Evolutionary conservation across 2,113 vertebrate genomes (phyloP), one percentile per base, ranked within the genome.

Genomic region (Bufo bufo): DNA sequence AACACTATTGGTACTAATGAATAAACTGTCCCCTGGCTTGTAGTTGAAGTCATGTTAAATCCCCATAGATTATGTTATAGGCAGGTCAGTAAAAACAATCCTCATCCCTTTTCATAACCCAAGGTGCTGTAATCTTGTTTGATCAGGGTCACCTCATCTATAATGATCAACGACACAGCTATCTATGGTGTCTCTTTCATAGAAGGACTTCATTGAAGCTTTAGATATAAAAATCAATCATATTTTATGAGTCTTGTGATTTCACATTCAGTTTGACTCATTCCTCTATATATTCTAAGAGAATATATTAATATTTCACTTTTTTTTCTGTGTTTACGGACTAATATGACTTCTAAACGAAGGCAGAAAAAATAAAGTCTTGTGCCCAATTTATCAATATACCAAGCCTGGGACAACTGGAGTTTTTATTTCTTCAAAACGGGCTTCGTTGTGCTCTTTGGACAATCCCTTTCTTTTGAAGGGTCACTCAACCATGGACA

Each of bases 161-260:
- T 66, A 82, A 63, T 50, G 80, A 82, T 65, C 80, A 65, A 66
- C 19, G 20, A n/a, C 10, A 20, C n/a, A 4, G 7, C 63, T 16
- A 33, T 80, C 54, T 52, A 19, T 80, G 54, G 58, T 54, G 50
- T 50, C 20, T n/a, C 14, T 54, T 23, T 56, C 77, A 56, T 78
- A 56, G 74, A 50, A 17, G 16, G 72, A 10, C 74, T 50, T 77
- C 47, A 77, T 50, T 52, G 33, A 77, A 33, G 49, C 77, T 52
- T 78, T 56, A 78, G 77, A 78, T 78, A n/a, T 78, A 56, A 33
- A 52, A 78, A 49, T 47, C 77, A 78, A 78, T 78, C 50, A 77
- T 77, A 77, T 77, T 77, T 77, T 54, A 77, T n/a, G 75, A 52
- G 43, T 54, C 77, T 54, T 78, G 77, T 78, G 77, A 78, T 78